Evolutionary conservation across 2,797 vertebrate genomes (phyloP), one percentile per base, ranked within the genome.

Genomic region (Dendrocincla tyrannina): DNA sequence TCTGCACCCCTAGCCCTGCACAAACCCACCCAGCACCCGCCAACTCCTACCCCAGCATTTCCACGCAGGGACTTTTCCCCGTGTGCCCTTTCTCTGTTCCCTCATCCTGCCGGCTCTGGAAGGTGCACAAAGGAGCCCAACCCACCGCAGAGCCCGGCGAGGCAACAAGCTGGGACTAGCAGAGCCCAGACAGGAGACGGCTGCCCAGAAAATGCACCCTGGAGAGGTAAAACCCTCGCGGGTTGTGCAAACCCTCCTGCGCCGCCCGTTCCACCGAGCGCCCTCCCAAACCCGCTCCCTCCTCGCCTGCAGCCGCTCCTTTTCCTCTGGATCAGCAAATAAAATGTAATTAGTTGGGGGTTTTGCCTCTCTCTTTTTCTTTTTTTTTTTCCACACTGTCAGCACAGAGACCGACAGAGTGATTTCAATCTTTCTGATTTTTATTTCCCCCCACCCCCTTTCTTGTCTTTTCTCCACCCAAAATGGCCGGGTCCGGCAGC

Each of bases 321-420:
- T 96, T 89, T 64, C 91, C 85, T 95, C 83, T 83, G 68, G 90
- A 91, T 95, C 87, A 84, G 88, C 90, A 79, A 96, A 92, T 89
- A 79, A 87, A 96, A 95, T 64, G 72, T 64, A 95, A 92, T 95
- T 93, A 91, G 62, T 74, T 25, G 4, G 47, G 47, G 0, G 27
- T 44, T 67, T 56, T n/a, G 24, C 32, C 22, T n/a, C 23, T 46
- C 23, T 13, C 7, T 30, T 0, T 9, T 0, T 9, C 6, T 12
- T n/a, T 28, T 10, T 8, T 8, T 9, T 9, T 10, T 37, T n/a
- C 28, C 11, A 28, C 56, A 12, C 52, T 13, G 44, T 85, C 88
- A 86, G 88, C 95, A 77, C 84, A 69, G 75, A 69, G 59, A 55
- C 60, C 28, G 24, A n/a, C 11, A 4, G 32, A 39, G 33, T 35